These are phyloP conservation scores for Rhyzopertha dominica DNA, from an alignment of 1,140 invertebrate species.

Conservation along the genomic window DNA sequence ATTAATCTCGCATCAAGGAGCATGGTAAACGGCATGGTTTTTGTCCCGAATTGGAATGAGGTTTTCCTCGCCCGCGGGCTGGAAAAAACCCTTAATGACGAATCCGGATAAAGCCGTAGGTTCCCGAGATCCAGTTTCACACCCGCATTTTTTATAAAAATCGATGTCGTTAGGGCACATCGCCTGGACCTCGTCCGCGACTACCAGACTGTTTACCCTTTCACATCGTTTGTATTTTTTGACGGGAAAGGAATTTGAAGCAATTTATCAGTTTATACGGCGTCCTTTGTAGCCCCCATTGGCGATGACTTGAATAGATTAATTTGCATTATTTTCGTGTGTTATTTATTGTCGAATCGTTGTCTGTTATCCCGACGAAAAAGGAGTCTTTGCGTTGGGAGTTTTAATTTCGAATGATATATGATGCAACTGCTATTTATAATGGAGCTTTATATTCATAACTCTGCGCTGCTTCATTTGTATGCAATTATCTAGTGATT, in stretches of 20 bases:
- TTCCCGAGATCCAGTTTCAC: too few relatives aligned
- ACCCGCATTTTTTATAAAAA: conserved; percentile 13
- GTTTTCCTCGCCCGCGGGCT: too few relatives aligned
- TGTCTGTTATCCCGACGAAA: conserved; percentile 14
- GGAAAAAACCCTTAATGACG: too few relatives aligned
- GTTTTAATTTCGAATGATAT: conserved; percentile 20
- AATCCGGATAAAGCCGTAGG: too few relatives aligned
- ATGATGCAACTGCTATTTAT: conserved; percentile 20
- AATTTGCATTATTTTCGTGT: conserved; percentile 18
- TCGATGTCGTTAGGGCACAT: conserved; percentile 7
- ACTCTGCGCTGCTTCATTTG: conserved; percentile 19
- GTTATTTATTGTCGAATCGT: conserved; percentile 19
- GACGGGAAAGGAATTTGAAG: conserved; percentile 16
- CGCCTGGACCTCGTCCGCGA: conserved; percentile 6
- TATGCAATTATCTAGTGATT: conserved; percentile 22
- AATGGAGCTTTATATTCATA: conserved; percentile 22
- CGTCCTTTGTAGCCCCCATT: conserved; percentile 15
- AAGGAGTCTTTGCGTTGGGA: conserved; percentile 19
- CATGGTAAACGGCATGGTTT: too few relatives aligned
- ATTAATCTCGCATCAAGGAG: too few relatives aligned
- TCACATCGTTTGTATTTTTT: conserved; percentile 16
- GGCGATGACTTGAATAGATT: conserved; percentile 19
- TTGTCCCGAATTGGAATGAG: too few relatives aligned
- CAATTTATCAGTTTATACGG: conserved; percentile 14
- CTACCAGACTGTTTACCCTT: conserved; percentile 7